phyloP scores from a whole-genome alignment of 1,140 invertebrate species.

The Neodiprion pinetum region DNA sequence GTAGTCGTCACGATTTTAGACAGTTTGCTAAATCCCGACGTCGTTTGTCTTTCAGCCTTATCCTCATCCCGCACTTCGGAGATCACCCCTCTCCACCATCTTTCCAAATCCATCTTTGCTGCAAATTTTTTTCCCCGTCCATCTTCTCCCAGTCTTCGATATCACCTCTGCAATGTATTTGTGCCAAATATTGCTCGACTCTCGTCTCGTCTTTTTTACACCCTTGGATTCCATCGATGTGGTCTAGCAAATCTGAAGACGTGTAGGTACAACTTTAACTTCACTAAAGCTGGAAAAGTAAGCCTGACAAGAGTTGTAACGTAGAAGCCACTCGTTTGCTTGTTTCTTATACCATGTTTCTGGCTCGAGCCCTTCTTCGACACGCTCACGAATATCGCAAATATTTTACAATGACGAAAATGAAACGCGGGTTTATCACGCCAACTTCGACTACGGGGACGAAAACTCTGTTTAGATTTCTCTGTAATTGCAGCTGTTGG shows the following conservation, averaged over 20 bases:
- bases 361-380: not conserved
- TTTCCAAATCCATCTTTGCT: not conserved
- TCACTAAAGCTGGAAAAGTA: not conserved
- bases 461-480: not conserved
- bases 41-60: not conserved
- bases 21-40: not conserved
- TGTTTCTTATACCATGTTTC: not conserved
- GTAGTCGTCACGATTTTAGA: not conserved
- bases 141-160: too few species aligned
- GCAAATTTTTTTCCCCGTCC: not conserved
- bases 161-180: too few species aligned
- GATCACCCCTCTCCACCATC: not conserved
- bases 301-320: not conserved
- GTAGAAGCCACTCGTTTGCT: not conserved
- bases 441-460: not conserved
- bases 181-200: too few species aligned
- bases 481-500: too few species aligned
- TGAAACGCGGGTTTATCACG: not conserved
- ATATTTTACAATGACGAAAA: not conserved
- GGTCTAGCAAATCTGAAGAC: too few species aligned
- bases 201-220: too few species aligned
- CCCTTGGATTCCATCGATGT: too few species aligned
- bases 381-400: not conserved
- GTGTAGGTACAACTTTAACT: too few species aligned
- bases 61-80: not conserved